Evolutionary conservation across 2,797 vertebrate genomes (phyloP).

Genomic region (Macroramphosus scolopax): DNA sequence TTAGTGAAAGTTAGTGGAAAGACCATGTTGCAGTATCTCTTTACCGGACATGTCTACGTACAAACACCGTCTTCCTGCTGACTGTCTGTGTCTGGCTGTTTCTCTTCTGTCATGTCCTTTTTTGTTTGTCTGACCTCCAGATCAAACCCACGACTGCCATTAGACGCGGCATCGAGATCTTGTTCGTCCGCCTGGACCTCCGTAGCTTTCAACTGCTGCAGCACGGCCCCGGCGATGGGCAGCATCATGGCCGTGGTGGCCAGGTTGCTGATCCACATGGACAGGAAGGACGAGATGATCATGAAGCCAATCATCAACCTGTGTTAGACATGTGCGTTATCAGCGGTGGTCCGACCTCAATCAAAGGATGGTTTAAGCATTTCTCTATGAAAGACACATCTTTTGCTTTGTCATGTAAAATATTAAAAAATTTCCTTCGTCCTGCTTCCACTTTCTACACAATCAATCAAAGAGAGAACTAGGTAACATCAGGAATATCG

Average conservation of each 20-base stretch:
- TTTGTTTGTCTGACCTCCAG: slow-evolving; percentile 24
- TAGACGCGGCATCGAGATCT: slow-evolving; percentile 34
- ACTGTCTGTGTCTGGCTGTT: slow-evolving; percentile 15
- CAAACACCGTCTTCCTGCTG: slow-evolving; percentile 10
- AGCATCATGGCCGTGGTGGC: slow-evolving; percentile 97
- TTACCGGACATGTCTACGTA: slow-evolving; percentile 32
- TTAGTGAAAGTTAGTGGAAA: neutral
- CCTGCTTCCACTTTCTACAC: no score
- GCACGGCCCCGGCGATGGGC: slow-evolving; percentile 86
- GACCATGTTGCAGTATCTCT: neutral
- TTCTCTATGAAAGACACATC: no score
- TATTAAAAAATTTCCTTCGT: no score
- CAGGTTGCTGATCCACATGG: slow-evolving; percentile 99
- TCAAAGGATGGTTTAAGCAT: no score
- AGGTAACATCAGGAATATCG: no score
- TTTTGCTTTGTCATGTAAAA: no score
- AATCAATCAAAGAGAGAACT: no score
- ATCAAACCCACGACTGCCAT: slow-evolving; percentile 64
- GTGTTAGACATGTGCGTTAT: slow-evolving; percentile 8
- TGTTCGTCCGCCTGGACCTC: slow-evolving; percentile 56
- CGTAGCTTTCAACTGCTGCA: slow-evolving; percentile 82
- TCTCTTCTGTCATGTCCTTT: slow-evolving; percentile 23
- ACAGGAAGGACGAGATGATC: slow-evolving; percentile 88
- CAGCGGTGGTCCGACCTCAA: no score
- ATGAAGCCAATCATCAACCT: slow-evolving; percentile 95